Evolutionary conservation across 1,140 invertebrate genomes (phyloP).

Genomic region (Branchinecta lindahli): DNA sequence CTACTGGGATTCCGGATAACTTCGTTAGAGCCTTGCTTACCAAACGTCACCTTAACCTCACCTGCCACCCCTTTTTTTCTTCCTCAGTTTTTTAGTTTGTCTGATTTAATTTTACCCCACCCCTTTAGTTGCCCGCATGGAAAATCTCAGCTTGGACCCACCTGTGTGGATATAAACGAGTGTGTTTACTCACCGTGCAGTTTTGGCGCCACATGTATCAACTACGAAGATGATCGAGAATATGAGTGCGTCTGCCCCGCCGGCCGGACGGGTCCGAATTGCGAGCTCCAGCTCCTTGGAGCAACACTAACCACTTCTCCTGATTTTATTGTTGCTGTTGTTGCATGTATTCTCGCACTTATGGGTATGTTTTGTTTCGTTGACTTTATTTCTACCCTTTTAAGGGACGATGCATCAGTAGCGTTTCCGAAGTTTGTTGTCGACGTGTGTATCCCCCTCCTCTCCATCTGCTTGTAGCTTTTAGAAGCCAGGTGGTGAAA

Average conservation of each 20-base stretch:
- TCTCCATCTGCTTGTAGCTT: too few species aligned
- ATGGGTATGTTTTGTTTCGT: conserved; percentile 46
- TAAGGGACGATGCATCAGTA: not conserved
- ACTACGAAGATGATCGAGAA: conserved; percentile 47
- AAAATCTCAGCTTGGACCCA: conserved; percentile 41
- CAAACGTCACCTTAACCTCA: too few species aligned
- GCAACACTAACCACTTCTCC: conserved; percentile 57
- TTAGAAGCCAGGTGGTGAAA: too few species aligned
- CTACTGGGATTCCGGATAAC: too few species aligned
- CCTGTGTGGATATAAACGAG: conserved; percentile 58
- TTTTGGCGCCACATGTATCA: conserved; percentile 53
- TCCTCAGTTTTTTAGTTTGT: not conserved
- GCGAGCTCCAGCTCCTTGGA: conserved; percentile 54
- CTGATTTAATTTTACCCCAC: conserved; percentile 8
- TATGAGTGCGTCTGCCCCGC: conserved; percentile 57
- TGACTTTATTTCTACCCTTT: conserved; percentile 9
- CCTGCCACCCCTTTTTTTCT: too few species aligned
- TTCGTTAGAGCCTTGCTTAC: too few species aligned
- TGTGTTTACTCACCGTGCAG: conserved; percentile 46
- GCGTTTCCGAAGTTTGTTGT: not conserved
- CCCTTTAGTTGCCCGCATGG: conserved; percentile 51
- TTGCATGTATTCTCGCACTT: conserved; percentile 54
- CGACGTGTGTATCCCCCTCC: too few species aligned
- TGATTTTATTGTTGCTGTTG: conserved; percentile 65
- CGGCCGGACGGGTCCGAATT: conserved; percentile 58